Evolutionary conservation across 2,797 vertebrate species (phyloP).

Genomic region (Syndactyla subalaris): DNA sequence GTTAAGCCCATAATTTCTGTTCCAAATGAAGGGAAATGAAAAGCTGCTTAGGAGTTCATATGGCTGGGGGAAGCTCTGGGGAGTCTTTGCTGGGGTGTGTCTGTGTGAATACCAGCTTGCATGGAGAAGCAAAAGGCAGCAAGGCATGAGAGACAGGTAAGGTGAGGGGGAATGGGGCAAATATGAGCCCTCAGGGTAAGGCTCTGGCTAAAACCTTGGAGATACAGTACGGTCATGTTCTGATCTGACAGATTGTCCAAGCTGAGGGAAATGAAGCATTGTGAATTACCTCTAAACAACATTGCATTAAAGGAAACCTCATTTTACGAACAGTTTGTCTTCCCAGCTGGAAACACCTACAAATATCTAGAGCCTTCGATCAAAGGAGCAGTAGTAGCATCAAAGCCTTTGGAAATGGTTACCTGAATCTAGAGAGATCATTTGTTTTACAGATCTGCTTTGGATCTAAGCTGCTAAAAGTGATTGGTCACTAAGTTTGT

Average conservation of each 20-base stretch:
- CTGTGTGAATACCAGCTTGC: not conserved
- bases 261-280: not conserved
- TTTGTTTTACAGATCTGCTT: not conserved
- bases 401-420: not conserved
- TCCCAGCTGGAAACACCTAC: not conserved
- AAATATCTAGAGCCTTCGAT: not conserved
- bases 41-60: constrained; percentile 22
- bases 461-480: not conserved
- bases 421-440: not conserved
- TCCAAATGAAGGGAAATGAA: constrained; percentile 6
- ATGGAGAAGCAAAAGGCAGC: not conserved
- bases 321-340: not conserved
- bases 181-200: not conserved
- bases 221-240: not conserved
- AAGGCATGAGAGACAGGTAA: not conserved
- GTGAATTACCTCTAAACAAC: not conserved
- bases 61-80: not conserved
- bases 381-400: not conserved
- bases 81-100: not conserved
- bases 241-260: not conserved
- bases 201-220: not conserved
- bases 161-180: not conserved
- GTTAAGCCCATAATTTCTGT: constrained; percentile 13
- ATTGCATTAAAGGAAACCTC: not conserved
- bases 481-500: not conserved